phyloP scores from a whole-genome alignment of 92 coral and sea anemone species.

The Porites evermanni region DNA sequence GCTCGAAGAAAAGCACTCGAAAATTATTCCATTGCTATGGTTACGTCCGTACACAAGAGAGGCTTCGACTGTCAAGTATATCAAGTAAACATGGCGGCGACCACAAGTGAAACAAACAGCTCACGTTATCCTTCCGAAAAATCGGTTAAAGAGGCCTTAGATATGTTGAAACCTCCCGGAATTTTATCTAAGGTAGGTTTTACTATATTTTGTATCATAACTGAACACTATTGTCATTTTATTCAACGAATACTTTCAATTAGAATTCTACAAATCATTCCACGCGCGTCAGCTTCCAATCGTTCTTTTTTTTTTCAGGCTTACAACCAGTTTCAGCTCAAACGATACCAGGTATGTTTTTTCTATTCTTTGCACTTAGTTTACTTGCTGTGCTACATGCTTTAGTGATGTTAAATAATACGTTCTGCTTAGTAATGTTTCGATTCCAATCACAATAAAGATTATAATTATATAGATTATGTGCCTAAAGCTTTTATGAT shows the following conservation, averaged over 20 bases:
- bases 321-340: constrained; percentile 87
- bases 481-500: too few relatives aligned
- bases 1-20: neutral
- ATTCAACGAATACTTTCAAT: neutral
- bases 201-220: neutral
- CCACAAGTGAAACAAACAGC: constrained; percentile 44
- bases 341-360: constrained; percentile 81
- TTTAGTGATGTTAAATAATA: neutral
- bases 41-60: constrained; percentile 54
- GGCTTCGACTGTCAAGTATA: constrained; percentile 9
- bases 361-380: neutral
- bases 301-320: constrained; percentile 63
- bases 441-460: too few relatives aligned
- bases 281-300: neutral
- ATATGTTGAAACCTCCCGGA: constrained; percentile 87
- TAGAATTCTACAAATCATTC: neutral
- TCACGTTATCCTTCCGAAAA: constrained; percentile 79
- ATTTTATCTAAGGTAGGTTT: constrained; percentile 85
- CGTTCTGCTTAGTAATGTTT: too few relatives aligned
- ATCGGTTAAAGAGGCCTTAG: constrained; percentile 82
- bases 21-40: constrained; percentile 66
- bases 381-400: neutral
- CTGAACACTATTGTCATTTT: too few relatives aligned
- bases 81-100: constrained; percentile 55
- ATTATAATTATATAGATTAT: too few relatives aligned